Conservation (phyloP, 2,797 vertebrate species). For the Sebastiscus albofasciatus region DNA sequence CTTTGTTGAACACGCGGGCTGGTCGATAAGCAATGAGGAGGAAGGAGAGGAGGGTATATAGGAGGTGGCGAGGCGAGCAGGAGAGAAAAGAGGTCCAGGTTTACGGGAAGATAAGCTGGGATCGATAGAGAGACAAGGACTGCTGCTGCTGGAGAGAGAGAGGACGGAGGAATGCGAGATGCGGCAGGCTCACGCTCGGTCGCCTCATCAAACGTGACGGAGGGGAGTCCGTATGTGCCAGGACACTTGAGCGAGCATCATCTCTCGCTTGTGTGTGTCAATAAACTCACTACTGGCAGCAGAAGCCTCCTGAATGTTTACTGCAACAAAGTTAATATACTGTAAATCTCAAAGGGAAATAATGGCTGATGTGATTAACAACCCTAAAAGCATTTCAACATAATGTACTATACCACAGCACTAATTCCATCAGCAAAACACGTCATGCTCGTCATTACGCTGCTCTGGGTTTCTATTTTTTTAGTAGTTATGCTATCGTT, state of each 20-base stretch:
- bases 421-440: not conserved
- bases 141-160: constrained; percentile 48
- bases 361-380: not conserved
- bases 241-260: not conserved
- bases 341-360: not conserved
- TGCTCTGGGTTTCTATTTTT: not conserved
- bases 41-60: constrained; percentile 11
- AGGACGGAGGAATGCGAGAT: constrained; percentile 68
- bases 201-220: constrained; percentile 56
- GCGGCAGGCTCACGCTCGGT: constrained; percentile 34
- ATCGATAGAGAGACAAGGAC: constrained; percentile 75
- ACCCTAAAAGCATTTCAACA: not conserved
- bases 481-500: not conserved
- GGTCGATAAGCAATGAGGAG: constrained; percentile 68
- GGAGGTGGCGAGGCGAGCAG: constrained; percentile 31
- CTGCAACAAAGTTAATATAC: not conserved
- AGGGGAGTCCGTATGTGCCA: constrained; percentile 26
- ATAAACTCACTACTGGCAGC: not conserved
- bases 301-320: not conserved
- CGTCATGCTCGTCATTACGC: not conserved
- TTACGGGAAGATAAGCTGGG: constrained; percentile 78
- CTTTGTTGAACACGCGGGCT: constrained; percentile 65
- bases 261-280: not conserved
- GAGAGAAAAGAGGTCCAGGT: constrained; percentile 55
- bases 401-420: not conserved